Evolutionary conservation across 2,113 vertebrate genomes (phyloP).

Genomic region (Oryzias javanicus): DNA sequence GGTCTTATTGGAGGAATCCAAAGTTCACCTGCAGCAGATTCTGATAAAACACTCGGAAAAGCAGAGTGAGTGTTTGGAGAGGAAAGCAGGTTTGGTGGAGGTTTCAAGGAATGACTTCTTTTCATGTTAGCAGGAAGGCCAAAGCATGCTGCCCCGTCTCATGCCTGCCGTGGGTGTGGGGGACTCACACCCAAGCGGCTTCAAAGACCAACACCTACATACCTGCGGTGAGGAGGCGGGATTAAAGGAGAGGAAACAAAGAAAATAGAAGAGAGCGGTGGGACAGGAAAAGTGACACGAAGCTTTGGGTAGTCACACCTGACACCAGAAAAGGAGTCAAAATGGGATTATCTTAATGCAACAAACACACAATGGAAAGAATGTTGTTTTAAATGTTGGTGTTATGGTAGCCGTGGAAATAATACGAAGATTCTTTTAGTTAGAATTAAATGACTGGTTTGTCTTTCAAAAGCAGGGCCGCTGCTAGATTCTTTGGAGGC

Average conservation of each 20-base stretch:
- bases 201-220: slow-evolving; percentile 47
- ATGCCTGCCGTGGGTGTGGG: slow-evolving; percentile 69
- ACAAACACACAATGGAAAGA: not conserved
- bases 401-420: too few species aligned
- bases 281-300: not conserved
- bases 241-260: not conserved
- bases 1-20: slow-evolving; percentile 37
- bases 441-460: too few species aligned
- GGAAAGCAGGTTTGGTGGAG: not conserved
- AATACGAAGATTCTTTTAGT: too few species aligned
- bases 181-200: slow-evolving; percentile 51
- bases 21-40: slow-evolving; percentile 6
- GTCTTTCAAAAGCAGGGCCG: too few species aligned
- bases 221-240: slow-evolving; percentile 29
- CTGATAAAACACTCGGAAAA: too few species aligned
- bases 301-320: not conserved
- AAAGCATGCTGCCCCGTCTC: slow-evolving; percentile 43
- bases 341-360: too few species aligned
- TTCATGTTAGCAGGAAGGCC: not conserved
- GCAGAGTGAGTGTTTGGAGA: not conserved
- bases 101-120: slow-evolving; percentile 10
- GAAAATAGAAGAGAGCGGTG: not conserved
- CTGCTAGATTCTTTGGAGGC: too few species aligned
- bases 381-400: not conserved
- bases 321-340: not conserved